Conservation (phyloP, 2,113 vertebrate species). For the Bostrychus sinensis region DNA sequence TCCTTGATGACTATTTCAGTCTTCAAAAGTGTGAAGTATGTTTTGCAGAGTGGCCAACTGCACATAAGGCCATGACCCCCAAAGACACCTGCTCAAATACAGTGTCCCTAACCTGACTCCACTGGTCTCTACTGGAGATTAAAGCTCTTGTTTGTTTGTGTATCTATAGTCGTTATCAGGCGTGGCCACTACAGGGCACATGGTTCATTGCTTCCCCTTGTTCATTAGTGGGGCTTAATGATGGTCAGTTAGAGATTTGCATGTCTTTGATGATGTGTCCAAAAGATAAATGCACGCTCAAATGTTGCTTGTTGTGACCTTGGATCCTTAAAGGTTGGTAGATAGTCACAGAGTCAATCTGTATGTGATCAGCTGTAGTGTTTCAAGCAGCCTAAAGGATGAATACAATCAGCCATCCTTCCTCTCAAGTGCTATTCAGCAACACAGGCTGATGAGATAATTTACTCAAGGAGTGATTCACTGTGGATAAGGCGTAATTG, state of each 20-base stretch:
- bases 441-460: slow-evolving; percentile 14
- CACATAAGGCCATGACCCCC: neutral
- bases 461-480: slow-evolving; percentile 18
- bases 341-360: slow-evolving; percentile 17
- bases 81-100: neutral
- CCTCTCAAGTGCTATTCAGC: slow-evolving; percentile 24
- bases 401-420: slow-evolving; percentile 15
- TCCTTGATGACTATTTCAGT: neutral
- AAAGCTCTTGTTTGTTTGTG: slow-evolving; percentile 8
- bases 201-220: slow-evolving; percentile 11
- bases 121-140: neutral
- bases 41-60: neutral
- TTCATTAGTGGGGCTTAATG: slow-evolving; percentile 21
- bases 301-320: neutral
- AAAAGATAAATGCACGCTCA: neutral
- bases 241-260: slow-evolving; percentile 8
- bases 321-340: neutral
- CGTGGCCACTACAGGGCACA: slow-evolving; percentile 21
- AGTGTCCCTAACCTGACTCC: neutral
- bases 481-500: slow-evolving; percentile 5
- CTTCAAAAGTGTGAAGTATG: neutral
- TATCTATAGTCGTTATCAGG: slow-evolving; percentile 13
- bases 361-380: neutral
- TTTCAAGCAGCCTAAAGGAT: neutral
- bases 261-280: neutral